These are phyloP conservation scores for Tenrec ecaudatus DNA, from an alignment of 2,113 vertebrate species.

Conservation along the genomic window DNA sequence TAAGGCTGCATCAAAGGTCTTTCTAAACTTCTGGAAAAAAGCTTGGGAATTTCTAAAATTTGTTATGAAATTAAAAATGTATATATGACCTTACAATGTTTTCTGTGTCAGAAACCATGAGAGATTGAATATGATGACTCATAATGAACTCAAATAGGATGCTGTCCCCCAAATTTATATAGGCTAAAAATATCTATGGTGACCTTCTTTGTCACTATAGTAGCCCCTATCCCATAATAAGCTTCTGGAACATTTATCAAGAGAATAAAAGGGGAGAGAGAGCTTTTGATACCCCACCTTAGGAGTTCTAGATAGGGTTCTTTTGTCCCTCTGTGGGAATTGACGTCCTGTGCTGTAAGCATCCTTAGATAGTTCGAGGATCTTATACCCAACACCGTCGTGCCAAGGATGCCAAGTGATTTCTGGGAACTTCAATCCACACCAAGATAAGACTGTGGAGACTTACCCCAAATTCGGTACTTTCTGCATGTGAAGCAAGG, in stretches of 20 bases:
- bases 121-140: neutral
- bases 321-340: neutral
- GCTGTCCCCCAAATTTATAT: neutral
- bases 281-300: neutral
- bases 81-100: neutral
- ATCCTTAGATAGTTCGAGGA: neutral
- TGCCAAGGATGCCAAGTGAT: neutral
- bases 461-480: neutral
- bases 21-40: neutral
- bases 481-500: neutral
- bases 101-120: neutral
- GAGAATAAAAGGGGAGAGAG: neutral
- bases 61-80: conserved; percentile 22
- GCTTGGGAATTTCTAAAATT: conserved; percentile 34
- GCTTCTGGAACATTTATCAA: neutral
- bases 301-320: neutral
- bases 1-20: neutral
- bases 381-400: neutral
- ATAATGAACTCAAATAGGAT: neutral
- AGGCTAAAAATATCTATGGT: neutral
- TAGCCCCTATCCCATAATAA: neutral
- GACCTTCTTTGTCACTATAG: neutral
- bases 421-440: neutral
- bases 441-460: neutral
- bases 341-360: neutral